Evolutionary conservation across 2,888 invertebrate genomes (phyloP).

Genomic region (Escarpia spicata): DNA sequence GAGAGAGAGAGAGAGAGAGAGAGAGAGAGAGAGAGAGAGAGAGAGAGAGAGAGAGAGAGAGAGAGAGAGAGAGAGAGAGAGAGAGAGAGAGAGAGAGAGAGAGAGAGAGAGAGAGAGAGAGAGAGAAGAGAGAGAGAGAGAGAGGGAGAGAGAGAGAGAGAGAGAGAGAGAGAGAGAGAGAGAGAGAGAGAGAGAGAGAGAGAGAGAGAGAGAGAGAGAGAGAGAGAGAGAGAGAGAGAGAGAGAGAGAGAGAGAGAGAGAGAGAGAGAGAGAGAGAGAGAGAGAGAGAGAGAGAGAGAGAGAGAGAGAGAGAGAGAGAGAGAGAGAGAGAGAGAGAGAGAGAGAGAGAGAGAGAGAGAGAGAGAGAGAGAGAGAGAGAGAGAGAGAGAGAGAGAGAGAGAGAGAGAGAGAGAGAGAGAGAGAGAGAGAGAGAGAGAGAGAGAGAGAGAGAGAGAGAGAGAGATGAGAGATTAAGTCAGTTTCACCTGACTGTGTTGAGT

Average conservation of each 20-base stretch:
- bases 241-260: not conserved
- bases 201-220: not conserved
- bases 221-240: not conserved
- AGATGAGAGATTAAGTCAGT: not conserved
- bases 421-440: too few relatives aligned
- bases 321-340: constrained; percentile 24
- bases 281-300: constrained; percentile 21
- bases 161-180: constrained; percentile 26
- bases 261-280: constrained; percentile 20
- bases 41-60: constrained; percentile 26
- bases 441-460: too few relatives aligned
- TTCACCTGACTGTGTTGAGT: not conserved
- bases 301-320: constrained; percentile 21
- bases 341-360: constrained; percentile 23
- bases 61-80: constrained; percentile 24
- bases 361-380: constrained; percentile 27
- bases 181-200: not conserved
- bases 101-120: constrained; percentile 6
- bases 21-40: constrained; percentile 25
- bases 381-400: constrained; percentile 29
- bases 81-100: constrained; percentile 25
- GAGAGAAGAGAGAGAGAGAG: constrained; percentile 27
- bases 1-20: constrained; percentile 25
- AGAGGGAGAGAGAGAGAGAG: constrained; percentile 29
- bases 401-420: constrained; percentile 24